phyloP scores from a whole-genome alignment of 2,797 vertebrate species.

The Threskiornis aethiopicus region DNA sequence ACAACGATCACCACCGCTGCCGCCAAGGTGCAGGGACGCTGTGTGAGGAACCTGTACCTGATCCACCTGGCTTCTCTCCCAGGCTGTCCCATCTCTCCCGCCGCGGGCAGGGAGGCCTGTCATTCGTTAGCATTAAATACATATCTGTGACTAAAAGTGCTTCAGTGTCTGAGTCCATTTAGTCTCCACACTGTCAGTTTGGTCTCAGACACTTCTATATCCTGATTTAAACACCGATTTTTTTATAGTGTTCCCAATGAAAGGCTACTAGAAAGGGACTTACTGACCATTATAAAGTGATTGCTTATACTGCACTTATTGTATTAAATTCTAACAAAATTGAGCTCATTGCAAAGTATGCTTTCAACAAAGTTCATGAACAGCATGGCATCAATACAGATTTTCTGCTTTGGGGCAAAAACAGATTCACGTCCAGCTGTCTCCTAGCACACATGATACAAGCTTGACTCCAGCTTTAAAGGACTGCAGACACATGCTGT shows the following conservation, averaged over 20 bases:
- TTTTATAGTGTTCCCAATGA: neutral
- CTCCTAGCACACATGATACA: neutral
- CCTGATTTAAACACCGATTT: neutral
- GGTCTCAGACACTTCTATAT: neutral
- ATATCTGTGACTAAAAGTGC: neutral
- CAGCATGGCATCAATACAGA: accelerated
- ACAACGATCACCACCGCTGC: accelerated
- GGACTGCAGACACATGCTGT: neutral
- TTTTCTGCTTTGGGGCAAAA: neutral
- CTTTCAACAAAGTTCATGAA: neutral
- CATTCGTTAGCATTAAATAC: accelerated
- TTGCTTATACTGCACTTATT: neutral
- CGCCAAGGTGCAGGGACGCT: neutral
- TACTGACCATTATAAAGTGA: neutral
- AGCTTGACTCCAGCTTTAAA: too few species aligned
- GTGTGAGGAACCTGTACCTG: neutral
- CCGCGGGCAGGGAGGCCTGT: accelerated
- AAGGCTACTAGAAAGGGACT: neutral
- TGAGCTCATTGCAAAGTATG: neutral
- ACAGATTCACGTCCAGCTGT: neutral
- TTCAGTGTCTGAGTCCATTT: neutral
- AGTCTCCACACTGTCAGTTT: neutral
- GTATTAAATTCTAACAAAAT: neutral
- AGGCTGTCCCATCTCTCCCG: too few species aligned
- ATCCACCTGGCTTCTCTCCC: too few species aligned